Percentiles rank a stretch among this genome's conserved stretches.
Conservation (phyloP, 1,140 invertebrate species). For the Magallana ariakensis region DNA sequence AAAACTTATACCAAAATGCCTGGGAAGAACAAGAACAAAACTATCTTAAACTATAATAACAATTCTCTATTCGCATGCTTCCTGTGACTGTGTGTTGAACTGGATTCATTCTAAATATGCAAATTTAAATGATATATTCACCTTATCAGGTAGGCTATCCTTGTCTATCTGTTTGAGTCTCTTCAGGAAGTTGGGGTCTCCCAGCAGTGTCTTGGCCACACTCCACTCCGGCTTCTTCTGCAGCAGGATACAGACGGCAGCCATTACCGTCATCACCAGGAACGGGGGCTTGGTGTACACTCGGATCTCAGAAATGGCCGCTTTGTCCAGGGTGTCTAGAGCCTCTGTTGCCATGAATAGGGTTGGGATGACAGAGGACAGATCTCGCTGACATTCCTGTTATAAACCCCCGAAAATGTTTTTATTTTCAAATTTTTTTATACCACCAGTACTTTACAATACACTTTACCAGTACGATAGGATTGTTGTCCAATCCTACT, state of each 20-base stretch:
- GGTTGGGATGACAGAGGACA: conserved; percentile 84
- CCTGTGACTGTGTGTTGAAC: neutral
- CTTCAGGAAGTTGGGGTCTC: conserved; percentile 76
- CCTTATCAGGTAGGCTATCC: conserved; percentile 76
- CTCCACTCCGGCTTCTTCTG: conserved; percentile 84
- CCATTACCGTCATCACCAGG: conserved; percentile 83
- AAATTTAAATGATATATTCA: conserved; percentile 36
- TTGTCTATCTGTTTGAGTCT: conserved; percentile 77
- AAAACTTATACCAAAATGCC: no score
- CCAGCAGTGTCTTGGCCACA: conserved; percentile 75
- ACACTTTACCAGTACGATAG: no score
- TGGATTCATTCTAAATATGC: neutral
- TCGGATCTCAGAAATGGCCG: conserved; percentile 91
- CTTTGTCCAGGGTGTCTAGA: conserved; percentile 90
- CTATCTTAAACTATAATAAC: no score
- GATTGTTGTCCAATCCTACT: no score
- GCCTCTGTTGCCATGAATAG: conserved; percentile 90
- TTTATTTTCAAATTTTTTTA: no score
- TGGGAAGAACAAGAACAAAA: no score
- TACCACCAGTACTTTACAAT: no score
- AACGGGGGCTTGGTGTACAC: conserved; percentile 76
- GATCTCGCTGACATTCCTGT: conserved; percentile 77
- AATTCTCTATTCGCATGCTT: neutral
- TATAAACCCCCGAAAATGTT: neutral
- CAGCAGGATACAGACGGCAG: conserved; percentile 91